Evolutionary conservation across 2,888 invertebrate genomes (phyloP).

Genomic region (Ametastegia equiseti): DNA sequence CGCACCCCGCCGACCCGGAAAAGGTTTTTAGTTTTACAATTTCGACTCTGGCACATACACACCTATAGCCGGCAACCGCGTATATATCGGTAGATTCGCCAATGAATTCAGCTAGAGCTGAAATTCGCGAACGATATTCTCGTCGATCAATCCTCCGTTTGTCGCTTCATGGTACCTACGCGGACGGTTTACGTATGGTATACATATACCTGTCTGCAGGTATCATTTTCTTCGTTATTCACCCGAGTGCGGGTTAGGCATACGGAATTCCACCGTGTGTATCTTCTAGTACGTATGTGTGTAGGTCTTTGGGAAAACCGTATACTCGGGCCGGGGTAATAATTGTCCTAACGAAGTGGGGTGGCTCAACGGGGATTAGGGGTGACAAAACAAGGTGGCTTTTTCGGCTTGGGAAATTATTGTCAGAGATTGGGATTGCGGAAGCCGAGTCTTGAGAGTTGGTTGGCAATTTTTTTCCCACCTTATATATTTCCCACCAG

Average conservation of each 20-base stretch:
- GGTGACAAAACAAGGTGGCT: background rate
- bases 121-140: background rate
- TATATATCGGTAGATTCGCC: background rate
- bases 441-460: background rate
- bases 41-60: background rate
- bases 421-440: background rate
- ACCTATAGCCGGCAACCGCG: background rate
- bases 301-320: background rate
- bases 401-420: background rate
- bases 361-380: conserved; percentile 1
- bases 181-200: background rate
- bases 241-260: background rate
- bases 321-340: background rate
- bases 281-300: background rate
- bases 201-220: background rate
- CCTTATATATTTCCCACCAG: background rate
- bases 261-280: background rate
- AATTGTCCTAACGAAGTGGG: conserved; percentile 39
- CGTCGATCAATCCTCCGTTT: background rate
- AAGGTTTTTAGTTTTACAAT: conserved; percentile 42
- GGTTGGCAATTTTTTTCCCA: conserved; percentile 16
- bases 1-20: conserved; percentile 29
- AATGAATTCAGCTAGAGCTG: conserved; percentile 1
- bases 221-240: background rate
- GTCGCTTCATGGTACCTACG: background rate